Evolutionary conservation across 2,113 vertebrate species (phyloP).

Genomic region (Trematocara nigrifrons): DNA sequence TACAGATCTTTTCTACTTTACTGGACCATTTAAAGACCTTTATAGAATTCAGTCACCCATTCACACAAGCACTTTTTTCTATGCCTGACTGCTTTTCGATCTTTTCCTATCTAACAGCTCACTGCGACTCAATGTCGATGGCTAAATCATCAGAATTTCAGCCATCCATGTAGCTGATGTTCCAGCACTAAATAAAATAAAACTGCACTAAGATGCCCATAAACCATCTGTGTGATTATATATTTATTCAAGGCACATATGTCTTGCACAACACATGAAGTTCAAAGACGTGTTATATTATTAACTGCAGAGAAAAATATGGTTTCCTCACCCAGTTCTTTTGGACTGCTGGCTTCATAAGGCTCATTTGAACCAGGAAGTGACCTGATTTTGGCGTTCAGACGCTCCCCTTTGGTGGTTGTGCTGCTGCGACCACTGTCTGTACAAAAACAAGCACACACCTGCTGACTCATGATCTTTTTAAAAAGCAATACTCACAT

Average conservation of each 20-base stretch:
- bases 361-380: constrained; percentile 83
- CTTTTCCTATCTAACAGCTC: neutral
- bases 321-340: constrained; percentile 81
- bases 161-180: neutral
- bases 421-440: constrained; percentile 78
- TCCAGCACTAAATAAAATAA: neutral
- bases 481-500: neutral
- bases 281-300: neutral
- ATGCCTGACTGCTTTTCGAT: neutral
- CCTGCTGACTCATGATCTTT: neutral
- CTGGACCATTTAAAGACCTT: neutral
- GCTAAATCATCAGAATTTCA: neutral
- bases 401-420: constrained; percentile 80
- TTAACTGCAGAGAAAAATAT: neutral
- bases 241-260: neutral
- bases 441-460: constrained; percentile 41
- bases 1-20: neutral
- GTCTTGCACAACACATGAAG: neutral
- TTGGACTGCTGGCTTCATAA: constrained; percentile 82
- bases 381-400: constrained; percentile 80
- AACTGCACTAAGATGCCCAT: neutral
- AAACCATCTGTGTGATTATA: neutral
- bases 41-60: no score
- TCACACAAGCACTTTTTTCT: neutral
- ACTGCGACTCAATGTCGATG: neutral